Conservation (phyloP, 1,140 invertebrate genomes). For the Leptinotarsa defecta region DNA sequence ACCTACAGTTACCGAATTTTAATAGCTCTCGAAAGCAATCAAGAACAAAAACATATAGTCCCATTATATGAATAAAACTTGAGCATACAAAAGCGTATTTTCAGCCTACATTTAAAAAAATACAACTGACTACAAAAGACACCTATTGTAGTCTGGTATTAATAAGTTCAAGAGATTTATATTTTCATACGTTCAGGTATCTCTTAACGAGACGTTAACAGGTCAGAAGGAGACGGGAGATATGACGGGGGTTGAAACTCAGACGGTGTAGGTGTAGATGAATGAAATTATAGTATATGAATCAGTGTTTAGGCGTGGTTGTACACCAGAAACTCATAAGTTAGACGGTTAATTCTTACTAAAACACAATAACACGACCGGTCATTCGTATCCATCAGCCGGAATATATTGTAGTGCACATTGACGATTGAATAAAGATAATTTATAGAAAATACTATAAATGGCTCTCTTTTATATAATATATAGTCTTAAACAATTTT, state of each 20-base stretch:
- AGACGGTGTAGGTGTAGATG: constrained; percentile 31
- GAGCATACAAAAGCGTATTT: constrained; percentile 23
- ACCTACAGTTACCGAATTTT: background rate
- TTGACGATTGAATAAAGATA: no score
- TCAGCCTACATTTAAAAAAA: constrained; percentile 31
- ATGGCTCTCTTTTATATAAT: no score
- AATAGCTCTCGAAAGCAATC: background rate
- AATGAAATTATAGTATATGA: constrained; percentile 34
- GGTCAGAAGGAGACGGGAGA: constrained; percentile 15
- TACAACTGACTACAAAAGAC: constrained; percentile 26
- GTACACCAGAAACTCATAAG: constrained; percentile 29
- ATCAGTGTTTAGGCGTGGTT: constrained; percentile 31
- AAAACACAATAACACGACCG: constrained; percentile 17
- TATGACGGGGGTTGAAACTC: constrained; percentile 23
- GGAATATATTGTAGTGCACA: no score
- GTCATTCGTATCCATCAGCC: constrained; percentile 22
- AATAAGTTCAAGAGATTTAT: constrained; percentile 28
- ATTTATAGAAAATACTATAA: no score
- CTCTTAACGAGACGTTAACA: background rate
- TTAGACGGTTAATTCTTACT: constrained; percentile 28
- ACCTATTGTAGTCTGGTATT: constrained; percentile 33
- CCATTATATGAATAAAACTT: constrained; percentile 28
- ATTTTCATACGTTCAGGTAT: constrained; percentile 7
- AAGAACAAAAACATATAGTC: constrained; percentile 18
- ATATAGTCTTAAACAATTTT: no score